Evolutionary conservation across 2,113 vertebrate genomes (phyloP).

Genomic region (Cephalopholis sonnerati): DNA sequence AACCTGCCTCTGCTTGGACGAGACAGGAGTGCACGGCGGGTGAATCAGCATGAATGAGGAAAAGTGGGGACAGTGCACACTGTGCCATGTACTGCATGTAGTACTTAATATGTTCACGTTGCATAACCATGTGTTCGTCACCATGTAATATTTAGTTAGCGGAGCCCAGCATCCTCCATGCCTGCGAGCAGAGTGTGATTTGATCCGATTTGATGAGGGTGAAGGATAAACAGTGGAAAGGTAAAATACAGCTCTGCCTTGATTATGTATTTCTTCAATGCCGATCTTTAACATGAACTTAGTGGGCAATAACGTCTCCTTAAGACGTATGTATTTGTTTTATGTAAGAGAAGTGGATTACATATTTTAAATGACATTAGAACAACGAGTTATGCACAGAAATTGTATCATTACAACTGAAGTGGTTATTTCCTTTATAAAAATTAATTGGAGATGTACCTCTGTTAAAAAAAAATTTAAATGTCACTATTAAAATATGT

Average conservation of each 20-base stretch:
- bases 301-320: not conserved
- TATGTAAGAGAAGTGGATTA: not conserved
- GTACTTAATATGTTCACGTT: constrained; percentile 52
- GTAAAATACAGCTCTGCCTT: not conserved
- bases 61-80: constrained; percentile 10
- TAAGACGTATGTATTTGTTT: not conserved
- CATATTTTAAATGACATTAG: not conserved
- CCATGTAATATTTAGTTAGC: constrained; percentile 61
- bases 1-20: not conserved
- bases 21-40: not conserved
- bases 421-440: not conserved
- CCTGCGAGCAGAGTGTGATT: not conserved
- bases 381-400: not conserved
- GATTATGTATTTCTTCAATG: not conserved
- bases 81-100: constrained; percentile 23
- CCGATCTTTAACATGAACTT: not conserved
- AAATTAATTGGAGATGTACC: not conserved
- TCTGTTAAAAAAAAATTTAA: not conserved
- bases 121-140: constrained; percentile 57
- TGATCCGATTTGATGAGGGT: not conserved
- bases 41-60: constrained; percentile 24
- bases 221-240: not conserved
- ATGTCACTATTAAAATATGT: not conserved
- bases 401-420: not conserved
- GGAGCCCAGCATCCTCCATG: not conserved